Evolutionary conservation across 2,888 invertebrate species (phyloP).

Genomic region (Scotopteryx bipunctaria): DNA sequence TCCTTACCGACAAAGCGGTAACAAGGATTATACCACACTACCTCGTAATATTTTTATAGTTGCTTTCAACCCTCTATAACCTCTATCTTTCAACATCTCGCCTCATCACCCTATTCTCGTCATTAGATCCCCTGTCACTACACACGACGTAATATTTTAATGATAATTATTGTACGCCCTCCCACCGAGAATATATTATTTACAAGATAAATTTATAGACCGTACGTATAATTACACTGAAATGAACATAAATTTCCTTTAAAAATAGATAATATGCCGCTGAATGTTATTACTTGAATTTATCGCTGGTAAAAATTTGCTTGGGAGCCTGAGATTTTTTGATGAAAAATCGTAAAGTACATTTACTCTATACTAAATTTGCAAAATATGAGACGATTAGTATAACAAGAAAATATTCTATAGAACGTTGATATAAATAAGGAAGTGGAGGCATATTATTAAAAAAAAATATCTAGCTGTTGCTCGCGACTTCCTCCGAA

Average conservation of each 20-base stretch:
- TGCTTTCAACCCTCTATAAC: conserved; percentile 25
- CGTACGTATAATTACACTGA: conserved; percentile 32
- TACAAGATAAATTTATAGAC: conserved; percentile 29
- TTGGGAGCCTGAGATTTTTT: conserved; percentile 11
- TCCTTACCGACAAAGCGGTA: too few relatives aligned
- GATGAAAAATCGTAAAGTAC: conserved; percentile 3
- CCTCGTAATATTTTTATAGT: conserved; percentile 8
- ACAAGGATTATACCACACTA: background rate
- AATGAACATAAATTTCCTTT: conserved; percentile 36
- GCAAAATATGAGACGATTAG: background rate
- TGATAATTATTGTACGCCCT: conserved; percentile 24
- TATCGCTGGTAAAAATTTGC: conserved; percentile 28
- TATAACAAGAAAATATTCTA: background rate
- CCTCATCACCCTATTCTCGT: conserved; percentile 35
- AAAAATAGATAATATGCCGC: conserved; percentile 35
- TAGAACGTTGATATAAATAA: background rate
- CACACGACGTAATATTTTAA: conserved; percentile 21
- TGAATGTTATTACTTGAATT: conserved; percentile 32
- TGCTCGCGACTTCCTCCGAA: too few relatives aligned
- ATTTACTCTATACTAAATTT: background rate
- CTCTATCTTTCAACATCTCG: conserved; percentile 33
- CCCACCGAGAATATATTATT: conserved; percentile 32
- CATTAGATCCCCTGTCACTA: conserved; percentile 29
- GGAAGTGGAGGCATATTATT: too few relatives aligned
- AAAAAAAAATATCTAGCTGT: too few relatives aligned